phyloP scores from a whole-genome alignment of 1,140 invertebrate genomes.

The Heliconius congener region DNA sequence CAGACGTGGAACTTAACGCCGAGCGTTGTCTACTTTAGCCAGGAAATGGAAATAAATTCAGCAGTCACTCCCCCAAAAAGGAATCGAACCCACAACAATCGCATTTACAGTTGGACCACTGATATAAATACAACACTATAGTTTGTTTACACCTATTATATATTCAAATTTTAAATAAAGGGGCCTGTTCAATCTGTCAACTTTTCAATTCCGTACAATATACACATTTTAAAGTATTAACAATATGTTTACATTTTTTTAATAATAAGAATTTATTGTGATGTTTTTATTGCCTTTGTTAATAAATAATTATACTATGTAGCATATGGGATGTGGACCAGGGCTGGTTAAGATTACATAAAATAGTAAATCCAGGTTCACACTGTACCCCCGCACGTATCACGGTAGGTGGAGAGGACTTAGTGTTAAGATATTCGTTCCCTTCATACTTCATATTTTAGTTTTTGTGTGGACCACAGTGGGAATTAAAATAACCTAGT shows the following conservation, averaged over 20 bases:
- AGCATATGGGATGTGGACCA: neutral
- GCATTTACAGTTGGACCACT: neutral
- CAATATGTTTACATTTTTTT: neutral
- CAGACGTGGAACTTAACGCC: neutral
- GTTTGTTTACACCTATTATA: slow-evolving; percentile 33
- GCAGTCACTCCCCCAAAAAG: too few relatives aligned
- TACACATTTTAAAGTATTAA: slow-evolving; percentile 31
- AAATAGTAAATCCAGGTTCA: neutral
- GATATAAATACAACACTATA: slow-evolving; percentile 26
- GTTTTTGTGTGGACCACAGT: too few relatives aligned
- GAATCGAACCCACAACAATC: too few relatives aligned
- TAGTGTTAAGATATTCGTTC: too few relatives aligned
- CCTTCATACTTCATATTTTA: too few relatives aligned
- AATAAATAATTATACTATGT: slow-evolving; percentile 39
- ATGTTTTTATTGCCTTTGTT: slow-evolving; percentile 34
- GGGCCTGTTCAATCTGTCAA: neutral
- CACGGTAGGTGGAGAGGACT: too few relatives aligned
- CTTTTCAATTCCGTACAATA: slow-evolving; percentile 32
- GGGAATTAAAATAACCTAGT: too few relatives aligned
- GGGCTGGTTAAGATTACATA: neutral
- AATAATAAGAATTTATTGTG: slow-evolving; percentile 18
- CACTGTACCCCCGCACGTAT: too few relatives aligned
- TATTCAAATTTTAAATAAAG: neutral
- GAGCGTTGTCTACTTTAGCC: neutral
- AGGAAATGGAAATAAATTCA: neutral